These are phyloP conservation scores for Actenoides lindsayi DNA, from an alignment of 2,113 vertebrate species.

Conservation along the genomic window DNA sequence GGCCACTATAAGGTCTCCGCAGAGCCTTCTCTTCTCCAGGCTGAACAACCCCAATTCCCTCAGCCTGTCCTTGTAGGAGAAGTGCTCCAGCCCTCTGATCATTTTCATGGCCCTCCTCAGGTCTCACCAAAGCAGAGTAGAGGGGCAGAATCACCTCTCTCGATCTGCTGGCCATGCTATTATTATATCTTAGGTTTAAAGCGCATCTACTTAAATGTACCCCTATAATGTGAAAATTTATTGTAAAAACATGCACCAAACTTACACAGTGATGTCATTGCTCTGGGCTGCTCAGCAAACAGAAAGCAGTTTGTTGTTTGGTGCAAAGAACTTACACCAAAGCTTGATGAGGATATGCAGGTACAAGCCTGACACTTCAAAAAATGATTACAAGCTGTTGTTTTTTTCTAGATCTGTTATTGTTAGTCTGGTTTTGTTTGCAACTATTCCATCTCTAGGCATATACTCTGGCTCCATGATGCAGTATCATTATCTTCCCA, in stretches of 20 bases:
- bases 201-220: background rate
- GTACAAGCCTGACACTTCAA: background rate
- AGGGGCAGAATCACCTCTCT: no score
- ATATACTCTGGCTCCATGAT: background rate
- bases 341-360: background rate
- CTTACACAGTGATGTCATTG: background rate
- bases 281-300: background rate
- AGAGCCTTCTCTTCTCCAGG: no score
- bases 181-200: background rate
- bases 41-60: no score
- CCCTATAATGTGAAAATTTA: background rate
- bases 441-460: background rate
- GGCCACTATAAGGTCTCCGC: no score
- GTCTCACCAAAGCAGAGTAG: no score
- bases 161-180: background rate
- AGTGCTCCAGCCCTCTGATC: no score
- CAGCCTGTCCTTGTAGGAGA: no score
- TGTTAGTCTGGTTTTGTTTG: background rate
- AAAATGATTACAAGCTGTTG: background rate
- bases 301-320: background rate
- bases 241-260: background rate
- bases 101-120: background rate
- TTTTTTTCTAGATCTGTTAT: background rate
- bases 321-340: background rate
- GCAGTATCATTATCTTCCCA: background rate